These are phyloP conservation scores for Bombus soroeensis DNA, from an alignment of 1,140 invertebrate species.

Conservation along the genomic window DNA sequence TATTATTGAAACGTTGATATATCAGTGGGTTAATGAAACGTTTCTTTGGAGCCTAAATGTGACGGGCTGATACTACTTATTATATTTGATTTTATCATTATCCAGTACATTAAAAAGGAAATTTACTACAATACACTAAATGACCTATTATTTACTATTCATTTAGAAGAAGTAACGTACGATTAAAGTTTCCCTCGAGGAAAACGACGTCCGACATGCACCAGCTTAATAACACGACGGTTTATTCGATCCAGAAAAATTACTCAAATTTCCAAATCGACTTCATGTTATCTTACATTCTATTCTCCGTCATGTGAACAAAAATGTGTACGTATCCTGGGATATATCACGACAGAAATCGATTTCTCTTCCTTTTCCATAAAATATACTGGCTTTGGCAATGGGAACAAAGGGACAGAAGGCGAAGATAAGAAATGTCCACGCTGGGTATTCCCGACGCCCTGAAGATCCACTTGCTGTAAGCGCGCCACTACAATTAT, in stretches of 20 bases:
- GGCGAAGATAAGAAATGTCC: slow-evolving; percentile 7
- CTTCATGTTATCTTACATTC: neutral
- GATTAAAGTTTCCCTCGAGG: neutral
- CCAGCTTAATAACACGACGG: neutral
- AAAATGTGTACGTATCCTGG: neutral
- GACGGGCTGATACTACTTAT: neutral
- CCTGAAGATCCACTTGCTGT: slow-evolving; percentile 35
- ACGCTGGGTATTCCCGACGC: neutral
- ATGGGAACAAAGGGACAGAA: neutral
- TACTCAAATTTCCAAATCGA: neutral
- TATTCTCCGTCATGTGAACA: neutral
- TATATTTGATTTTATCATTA: neutral
- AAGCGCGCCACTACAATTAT: slow-evolving; percentile 78
- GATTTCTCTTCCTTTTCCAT: neutral
- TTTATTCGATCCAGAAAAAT: neutral
- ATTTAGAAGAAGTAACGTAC: neutral
- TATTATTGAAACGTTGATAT: too few relatives aligned
- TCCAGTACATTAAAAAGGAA: neutral
- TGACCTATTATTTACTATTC: neutral
- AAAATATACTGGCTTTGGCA: neutral
- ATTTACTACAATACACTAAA: neutral
- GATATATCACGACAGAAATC: neutral
- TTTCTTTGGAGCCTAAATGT: neutral
- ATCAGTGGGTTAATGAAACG: neutral
- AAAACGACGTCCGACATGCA: neutral